Base-by-base conservation (phyloP, 1,140 invertebrate species). In the Hyposmocoma kahamanoa region DNA sequence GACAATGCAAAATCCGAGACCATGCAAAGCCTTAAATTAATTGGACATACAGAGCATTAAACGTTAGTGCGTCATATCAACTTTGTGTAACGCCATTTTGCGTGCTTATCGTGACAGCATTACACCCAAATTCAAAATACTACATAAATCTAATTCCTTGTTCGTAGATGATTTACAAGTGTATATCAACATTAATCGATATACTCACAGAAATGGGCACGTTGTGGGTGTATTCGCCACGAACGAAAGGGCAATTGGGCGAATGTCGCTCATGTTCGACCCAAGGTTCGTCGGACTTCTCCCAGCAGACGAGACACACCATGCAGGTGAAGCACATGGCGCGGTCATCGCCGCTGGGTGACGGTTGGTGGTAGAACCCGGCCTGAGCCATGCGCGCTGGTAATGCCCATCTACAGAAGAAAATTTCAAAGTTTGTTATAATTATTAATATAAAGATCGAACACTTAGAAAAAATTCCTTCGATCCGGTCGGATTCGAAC, bases 341-440 rank as follows among this genome's bases (percentile, higher is more conserved):
- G 51, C 96, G 88, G 80, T 98, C 97, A 73, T 97, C 95, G 2
- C 95, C 95, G 18, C 91, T 91, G 5, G 92, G 88, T 50, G 95
- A 96, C 0, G 96, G 96, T 69, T 97, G 95, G 74, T 97, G 95
- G 84, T 97, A 98, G 77, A 98, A 98, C 1, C 97, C 97, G 20
- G 96, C 96, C 76, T 97, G 95, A 2, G 96, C 95, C 96, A 98
- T 97, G 79, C 96, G 95, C 54, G 96, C 95, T 0, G 97, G 96
- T 50, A 97, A 79, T 5, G 96, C 96, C 96, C 96, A 98, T 86
- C 95, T 96, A 64, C 22, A 88, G 67, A 63, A 47, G 17, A 22
- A 26, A 47, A 36, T n/a, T n/a, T n/a, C n/a, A n/a, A n/a, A n/a
- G n/a, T n/a, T n/a, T n/a, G n/a, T n/a, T n/a, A n/a, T n/a, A n/a